A percentile compares a stretch with the other conserved stretches of the same genome.
These are phyloP conservation scores for Brachionus manjavacas DNA, from an alignment of 1,140 invertebrate species.

Conservation along the genomic window DNA sequence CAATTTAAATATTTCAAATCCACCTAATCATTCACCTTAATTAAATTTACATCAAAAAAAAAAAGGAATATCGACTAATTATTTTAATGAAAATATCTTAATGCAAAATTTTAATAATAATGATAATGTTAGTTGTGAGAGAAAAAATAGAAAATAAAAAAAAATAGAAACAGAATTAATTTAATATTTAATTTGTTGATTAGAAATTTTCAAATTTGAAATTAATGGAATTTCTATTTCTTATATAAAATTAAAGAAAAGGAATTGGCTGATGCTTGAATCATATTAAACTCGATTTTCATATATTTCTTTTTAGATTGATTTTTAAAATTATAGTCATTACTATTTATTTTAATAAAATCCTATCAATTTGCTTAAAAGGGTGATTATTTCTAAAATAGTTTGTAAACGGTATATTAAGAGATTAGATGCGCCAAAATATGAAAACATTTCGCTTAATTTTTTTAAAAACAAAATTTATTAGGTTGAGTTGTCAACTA, in stretches of 20 bases:
- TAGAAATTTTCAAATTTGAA: constrained; percentile 27
- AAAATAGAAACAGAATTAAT: constrained; percentile 16
- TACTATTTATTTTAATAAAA: background rate
- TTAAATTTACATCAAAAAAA: constrained; percentile 7
- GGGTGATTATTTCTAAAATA: background rate
- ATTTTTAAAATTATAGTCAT: background rate
- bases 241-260: constrained; percentile 16
- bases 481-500: too few species aligned
- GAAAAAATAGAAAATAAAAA: background rate
- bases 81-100: constrained; percentile 37
- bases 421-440: background rate
- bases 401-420: background rate
- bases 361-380: background rate
- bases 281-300: constrained; percentile 14
- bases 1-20: constrained; percentile 32
- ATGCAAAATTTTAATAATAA: constrained; percentile 25
- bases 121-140: background rate
- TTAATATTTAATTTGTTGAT: constrained; percentile 40
- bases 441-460: background rate
- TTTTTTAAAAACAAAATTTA: background rate
- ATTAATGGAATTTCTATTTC: constrained; percentile 12
- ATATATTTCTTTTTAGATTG: background rate
- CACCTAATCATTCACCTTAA: constrained; percentile 39
- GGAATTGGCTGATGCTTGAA: constrained; percentile 2
- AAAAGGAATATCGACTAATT: constrained; percentile 22